phyloP scores from a whole-genome alignment of 1,140 invertebrate species.

The Fopius arisanus region DNA sequence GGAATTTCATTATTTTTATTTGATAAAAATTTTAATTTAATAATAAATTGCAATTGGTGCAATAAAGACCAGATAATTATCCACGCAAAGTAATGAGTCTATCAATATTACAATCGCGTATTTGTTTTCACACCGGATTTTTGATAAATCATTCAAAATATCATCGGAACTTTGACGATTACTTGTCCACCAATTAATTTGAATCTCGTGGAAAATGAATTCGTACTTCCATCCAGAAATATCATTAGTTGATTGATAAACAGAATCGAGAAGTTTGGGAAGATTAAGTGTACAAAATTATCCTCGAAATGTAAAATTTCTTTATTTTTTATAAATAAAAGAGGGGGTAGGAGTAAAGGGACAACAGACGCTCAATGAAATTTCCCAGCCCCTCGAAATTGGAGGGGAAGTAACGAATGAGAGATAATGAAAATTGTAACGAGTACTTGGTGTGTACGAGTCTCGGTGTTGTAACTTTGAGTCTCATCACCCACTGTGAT shows the following conservation, averaged over 20 bases:
- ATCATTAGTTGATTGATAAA: not conserved
- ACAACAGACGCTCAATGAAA: not conserved
- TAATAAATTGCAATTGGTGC: too few species aligned
- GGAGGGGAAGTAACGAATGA: not conserved
- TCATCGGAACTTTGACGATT: too few species aligned
- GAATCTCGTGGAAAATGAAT: too few species aligned
- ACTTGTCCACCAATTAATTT: too few species aligned
- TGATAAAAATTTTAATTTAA: too few species aligned
- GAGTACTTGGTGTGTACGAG: conserved; percentile 14
- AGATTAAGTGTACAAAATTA: not conserved
- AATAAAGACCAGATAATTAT: too few species aligned
- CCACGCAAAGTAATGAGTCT: too few species aligned
- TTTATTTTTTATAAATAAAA: not conserved
- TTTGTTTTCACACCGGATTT: too few species aligned
- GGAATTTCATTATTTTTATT: too few species aligned
- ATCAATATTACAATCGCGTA: too few species aligned
- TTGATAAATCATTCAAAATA: too few species aligned
- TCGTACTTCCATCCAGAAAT: too few species aligned
- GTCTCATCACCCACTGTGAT: conserved; percentile 37
- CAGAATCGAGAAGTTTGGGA: not conserved
- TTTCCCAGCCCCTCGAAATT: not conserved
- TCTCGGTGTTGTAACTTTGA: conserved; percentile 30
- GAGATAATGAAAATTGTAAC: not conserved
- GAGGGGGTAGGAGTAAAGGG: not conserved
- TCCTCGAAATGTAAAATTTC: not conserved